phyloP scores from a whole-genome alignment of 2,797 vertebrate genomes.

The Lacerta bilineata region DNA sequence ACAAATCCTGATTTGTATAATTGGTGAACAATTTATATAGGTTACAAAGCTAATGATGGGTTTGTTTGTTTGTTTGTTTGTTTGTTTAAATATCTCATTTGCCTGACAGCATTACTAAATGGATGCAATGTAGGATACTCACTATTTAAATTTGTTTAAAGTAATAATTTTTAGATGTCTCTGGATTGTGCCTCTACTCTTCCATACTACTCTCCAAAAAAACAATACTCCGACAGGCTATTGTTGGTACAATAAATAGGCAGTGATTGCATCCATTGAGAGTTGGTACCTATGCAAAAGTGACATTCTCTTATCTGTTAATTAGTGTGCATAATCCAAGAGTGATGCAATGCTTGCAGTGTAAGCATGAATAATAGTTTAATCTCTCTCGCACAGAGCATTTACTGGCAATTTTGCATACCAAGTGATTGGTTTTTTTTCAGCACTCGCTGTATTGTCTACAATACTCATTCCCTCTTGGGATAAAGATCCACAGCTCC shows the following conservation, averaged over 20 bases:
- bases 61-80: no score
- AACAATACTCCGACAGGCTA: not conserved
- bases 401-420: not conserved
- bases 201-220: not conserved
- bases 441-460: slow-evolving; percentile 14
- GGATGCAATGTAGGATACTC: not conserved
- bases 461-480: slow-evolving; percentile 44
- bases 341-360: slow-evolving; percentile 12
- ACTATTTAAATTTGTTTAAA: not conserved
- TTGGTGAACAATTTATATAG: not conserved
- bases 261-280: not conserved
- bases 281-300: not conserved
- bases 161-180: not conserved
- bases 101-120: not conserved
- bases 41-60: not conserved
- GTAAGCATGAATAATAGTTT: slow-evolving; percentile 34
- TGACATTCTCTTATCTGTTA: not conserved
- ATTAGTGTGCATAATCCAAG: slow-evolving; percentile 30
- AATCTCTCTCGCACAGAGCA: slow-evolving; percentile 38
- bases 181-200: not conserved
- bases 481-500: slow-evolving; percentile 11
- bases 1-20: not conserved
- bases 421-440: slow-evolving; percentile 38
- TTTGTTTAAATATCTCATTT: not conserved
- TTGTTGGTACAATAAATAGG: slow-evolving; percentile 16